Percentiles rank a stretch among this genome's conserved stretches.
phyloP scores from a whole-genome alignment of 1,140 invertebrate genomes.

The Arion vulgaris region DNA sequence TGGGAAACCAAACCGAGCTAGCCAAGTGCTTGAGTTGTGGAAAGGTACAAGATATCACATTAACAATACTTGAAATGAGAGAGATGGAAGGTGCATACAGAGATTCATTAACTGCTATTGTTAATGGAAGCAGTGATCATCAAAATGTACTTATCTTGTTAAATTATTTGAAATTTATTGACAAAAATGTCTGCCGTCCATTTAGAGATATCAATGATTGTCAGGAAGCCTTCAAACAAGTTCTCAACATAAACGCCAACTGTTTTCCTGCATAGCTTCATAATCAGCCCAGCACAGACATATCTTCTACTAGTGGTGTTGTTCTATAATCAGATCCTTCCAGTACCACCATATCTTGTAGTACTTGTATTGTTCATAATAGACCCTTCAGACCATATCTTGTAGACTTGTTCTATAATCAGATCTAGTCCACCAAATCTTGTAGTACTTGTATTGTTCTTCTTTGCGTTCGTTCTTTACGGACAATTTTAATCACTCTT shows the following conservation, averaged over 20 bases:
- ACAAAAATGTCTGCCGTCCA: slow-evolving; percentile 81
- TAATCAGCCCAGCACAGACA: not conserved
- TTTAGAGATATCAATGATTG: slow-evolving; percentile 87
- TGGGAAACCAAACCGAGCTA: slow-evolving; percentile 47
- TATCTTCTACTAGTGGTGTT: too few relatives aligned
- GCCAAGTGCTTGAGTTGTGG: slow-evolving; percentile 65
- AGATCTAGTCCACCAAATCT: too few relatives aligned
- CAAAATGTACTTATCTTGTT: slow-evolving; percentile 71
- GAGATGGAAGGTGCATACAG: slow-evolving; percentile 82
- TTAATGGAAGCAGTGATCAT: slow-evolving; percentile 8
- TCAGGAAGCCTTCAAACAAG: slow-evolving; percentile 82
- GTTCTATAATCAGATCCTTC: too few relatives aligned
- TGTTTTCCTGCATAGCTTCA: slow-evolving; percentile 24
- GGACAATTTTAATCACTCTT: too few relatives aligned
- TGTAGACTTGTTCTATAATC: too few relatives aligned
- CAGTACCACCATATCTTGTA: too few relatives aligned
- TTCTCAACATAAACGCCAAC: slow-evolving; percentile 33
- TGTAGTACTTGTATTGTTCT: too few relatives aligned
- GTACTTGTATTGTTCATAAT: too few relatives aligned
- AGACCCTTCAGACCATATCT: too few relatives aligned
- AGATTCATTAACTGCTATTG: slow-evolving; percentile 23
- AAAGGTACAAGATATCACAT: slow-evolving; percentile 61
- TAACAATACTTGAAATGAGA: slow-evolving; percentile 67
- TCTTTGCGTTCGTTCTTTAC: too few relatives aligned
- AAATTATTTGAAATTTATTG: slow-evolving; percentile 81